Evolutionary conservation across 2,888 invertebrate species (phyloP), one percentile per base, ranked within the genome.

Genomic region (Kuschelorhynchus macadamiae): DNA sequence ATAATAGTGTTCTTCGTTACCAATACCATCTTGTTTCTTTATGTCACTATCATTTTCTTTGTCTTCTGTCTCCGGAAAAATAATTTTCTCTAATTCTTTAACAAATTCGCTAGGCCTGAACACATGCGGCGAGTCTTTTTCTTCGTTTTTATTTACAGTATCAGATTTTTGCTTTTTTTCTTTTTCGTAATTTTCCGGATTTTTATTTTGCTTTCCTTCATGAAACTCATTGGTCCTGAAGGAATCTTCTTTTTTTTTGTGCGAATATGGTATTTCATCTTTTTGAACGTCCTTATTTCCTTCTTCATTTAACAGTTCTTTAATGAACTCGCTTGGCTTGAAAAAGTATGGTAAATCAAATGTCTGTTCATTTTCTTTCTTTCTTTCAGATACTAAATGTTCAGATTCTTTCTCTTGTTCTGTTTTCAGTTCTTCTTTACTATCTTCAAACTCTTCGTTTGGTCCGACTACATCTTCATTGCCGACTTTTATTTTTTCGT

Each of bases 51-150:
- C 25, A 7, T 3, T 25, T 25, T 7, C 8, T 50, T 42, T 39
- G 20, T 33, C 36, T 32, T n/a, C 20, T 20, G 9, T 16, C 36
- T 55, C 50, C 11, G 39, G 46, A 21, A 52, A 52, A 16, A 66
- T 32, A 17, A 52, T 17, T 20, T 60, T 57, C 20, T 66, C 60
- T 17, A 66, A 18, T n/a, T 66, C 55, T 41, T 66, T 39, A 17
- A 47, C 33, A 46, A 66, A 47, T n/a, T 66, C 47, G 18, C 21
- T 18, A 3, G 65, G 65, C 11, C 44, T 41, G 20, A 57, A 42
- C 12, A 50, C 49, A 17, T 52, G 36, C 12, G 46, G 20, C 11
- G 32, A 59, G n/a, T 59, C 47, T 20, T 36, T 47, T 18, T 25
- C 44, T 1, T 52, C 50, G 7, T 52, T 33, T 30, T 41, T 32